phyloP scores from a whole-genome alignment of 2,113 vertebrate species.

The Tachuris rubrigastra region DNA sequence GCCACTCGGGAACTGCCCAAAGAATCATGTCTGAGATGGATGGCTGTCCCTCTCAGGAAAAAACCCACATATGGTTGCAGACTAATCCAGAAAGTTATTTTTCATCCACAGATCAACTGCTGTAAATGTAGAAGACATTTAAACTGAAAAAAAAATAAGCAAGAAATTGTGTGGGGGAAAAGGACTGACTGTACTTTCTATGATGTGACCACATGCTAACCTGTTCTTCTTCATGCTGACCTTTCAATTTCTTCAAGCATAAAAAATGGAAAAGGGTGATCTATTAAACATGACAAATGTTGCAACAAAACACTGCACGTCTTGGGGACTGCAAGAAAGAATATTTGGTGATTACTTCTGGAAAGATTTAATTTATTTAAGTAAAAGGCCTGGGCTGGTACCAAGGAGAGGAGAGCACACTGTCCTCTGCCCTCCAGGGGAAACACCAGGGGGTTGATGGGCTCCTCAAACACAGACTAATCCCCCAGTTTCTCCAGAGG shows the following conservation, averaged over 20 bases:
- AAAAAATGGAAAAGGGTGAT: background rate
- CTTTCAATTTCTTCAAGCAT: background rate
- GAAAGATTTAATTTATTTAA: background rate
- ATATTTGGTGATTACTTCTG: background rate
- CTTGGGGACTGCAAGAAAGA: background rate
- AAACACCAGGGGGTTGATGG: rapidly evolving
- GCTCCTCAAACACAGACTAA: background rate
- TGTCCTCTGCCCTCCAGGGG: background rate
- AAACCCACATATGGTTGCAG: background rate
- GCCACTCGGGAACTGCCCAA: background rate
- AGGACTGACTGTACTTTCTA: background rate
- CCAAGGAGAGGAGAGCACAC: no score
- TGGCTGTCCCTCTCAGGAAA: background rate
- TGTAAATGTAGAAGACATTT: background rate
- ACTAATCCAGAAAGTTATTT: background rate
- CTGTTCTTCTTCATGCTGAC: background rate
- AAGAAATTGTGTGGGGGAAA: background rate
- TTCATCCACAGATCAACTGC: background rate
- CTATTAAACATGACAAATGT: background rate
- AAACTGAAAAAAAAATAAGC: background rate
- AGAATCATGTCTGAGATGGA: background rate
- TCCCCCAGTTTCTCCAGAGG: background rate
- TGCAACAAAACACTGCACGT: background rate
- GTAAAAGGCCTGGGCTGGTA: background rate
- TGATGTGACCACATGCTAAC: background rate